Base-by-base conservation (phyloP, 1,140 invertebrate species). In the Megalopta genalis region DNA sequence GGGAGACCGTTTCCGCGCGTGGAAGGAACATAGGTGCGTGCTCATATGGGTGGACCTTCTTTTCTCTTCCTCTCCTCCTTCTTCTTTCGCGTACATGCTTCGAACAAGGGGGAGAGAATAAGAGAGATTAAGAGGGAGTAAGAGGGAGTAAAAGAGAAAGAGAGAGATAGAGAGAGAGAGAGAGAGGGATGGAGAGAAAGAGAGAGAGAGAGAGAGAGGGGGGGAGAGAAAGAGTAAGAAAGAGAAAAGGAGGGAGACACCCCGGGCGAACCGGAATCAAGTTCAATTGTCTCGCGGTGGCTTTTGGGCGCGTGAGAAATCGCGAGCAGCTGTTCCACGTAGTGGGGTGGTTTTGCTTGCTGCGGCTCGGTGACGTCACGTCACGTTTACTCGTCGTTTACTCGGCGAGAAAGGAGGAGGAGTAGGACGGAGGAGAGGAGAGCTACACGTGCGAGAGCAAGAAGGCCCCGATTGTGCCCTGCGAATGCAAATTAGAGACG, bases 281-380 rank as follows among this genome's bases (percentile, higher is more conserved):
- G 88, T 88, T 89, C 88, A 85, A 91, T 91, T 91, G 90, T 91
- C 89, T 90, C 86, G 82, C 83, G 82, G 84, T 89, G 86, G 88
- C 88, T 91, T 91, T 90, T 84, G 89, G 87, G 87, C 90, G 88
- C 90, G 90, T 91, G 90, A 91, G 90, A 91, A 91, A 91, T 88
- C 86, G 81, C 86, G 78, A 86, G 88, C 88, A 90, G 89, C 90
- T 90, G 90, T 89, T 89, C 62, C 14, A 64, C 39, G 1, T 37
- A 7, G 37, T n/a, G 66, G 80, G 77, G 70, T 77, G 69, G 67
- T 74, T 74, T 81, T 46, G 49, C 68, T 65, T 64, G 54, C 73
- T 64, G 54, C 73, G 52, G 23, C 52, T n/a, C 54, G 54, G 63
- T 87, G 82, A 86, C 86, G 84, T 86, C 66, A 86, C 80, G 77